These are phyloP conservation scores for Brachionichthys hirsutus DNA, from an alignment of 2,113 vertebrate genomes.

Conservation along the genomic window DNA sequence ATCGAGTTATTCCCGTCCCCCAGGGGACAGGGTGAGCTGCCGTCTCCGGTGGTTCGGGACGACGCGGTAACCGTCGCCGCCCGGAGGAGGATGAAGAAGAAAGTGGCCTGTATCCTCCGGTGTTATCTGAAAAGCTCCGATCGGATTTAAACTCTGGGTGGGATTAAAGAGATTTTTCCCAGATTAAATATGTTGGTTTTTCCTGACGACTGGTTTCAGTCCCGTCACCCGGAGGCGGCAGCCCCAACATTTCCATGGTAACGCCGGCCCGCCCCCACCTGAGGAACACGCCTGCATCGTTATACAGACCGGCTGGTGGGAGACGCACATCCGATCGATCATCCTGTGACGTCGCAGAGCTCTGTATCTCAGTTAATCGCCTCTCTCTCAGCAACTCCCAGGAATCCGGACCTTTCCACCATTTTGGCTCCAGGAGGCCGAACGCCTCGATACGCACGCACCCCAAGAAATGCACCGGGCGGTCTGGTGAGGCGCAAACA, in stretches of 20 bases:
- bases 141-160: not conserved
- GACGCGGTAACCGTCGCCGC: constrained; percentile 76
- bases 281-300: constrained; percentile 66
- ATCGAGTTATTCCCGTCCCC: not conserved
- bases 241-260: constrained; percentile 27
- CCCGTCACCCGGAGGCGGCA: constrained; percentile 50
- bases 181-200: constrained; percentile 7
- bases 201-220: constrained; percentile 59
- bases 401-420: constrained; percentile 62
- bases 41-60: constrained; percentile 79
- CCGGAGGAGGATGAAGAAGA: constrained; percentile 81
- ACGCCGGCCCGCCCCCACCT: constrained; percentile 61
- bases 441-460: constrained; percentile 56
- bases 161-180: not conserved
- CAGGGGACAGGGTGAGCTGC: constrained; percentile 63
- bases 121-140: not conserved
- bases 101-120: constrained; percentile 86
- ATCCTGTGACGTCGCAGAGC: not conserved
- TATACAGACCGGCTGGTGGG: constrained; percentile 73
- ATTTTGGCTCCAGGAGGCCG: constrained; percentile 57
- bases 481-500: constrained; percentile 36
- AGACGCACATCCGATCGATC: constrained; percentile 33
- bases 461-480: constrained; percentile 31
- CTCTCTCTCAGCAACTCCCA: constrained; percentile 60
- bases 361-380: not conserved